Evolutionary conservation across 1,140 invertebrate genomes (phyloP).

Genomic region (Tetramorium simillimum): DNA sequence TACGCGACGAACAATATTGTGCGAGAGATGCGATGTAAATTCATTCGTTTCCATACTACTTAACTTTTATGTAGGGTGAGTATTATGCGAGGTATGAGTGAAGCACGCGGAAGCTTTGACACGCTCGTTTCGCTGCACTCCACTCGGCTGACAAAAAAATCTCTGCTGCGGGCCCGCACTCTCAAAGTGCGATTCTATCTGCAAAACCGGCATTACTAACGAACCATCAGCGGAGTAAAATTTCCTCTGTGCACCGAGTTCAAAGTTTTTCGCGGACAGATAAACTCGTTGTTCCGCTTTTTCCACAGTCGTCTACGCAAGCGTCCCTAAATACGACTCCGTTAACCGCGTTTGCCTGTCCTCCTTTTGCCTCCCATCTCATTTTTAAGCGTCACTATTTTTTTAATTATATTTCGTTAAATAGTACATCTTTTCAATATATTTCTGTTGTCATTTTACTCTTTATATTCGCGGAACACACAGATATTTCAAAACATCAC

Average conservation of each 20-base stretch:
- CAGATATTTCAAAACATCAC: background rate
- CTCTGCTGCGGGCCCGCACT: slow-evolving; percentile 32
- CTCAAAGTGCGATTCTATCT: slow-evolving; percentile 56
- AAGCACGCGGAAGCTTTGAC: slow-evolving; percentile 39
- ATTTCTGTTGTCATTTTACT: background rate
- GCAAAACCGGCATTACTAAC: slow-evolving; percentile 55
- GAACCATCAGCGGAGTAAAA: slow-evolving; percentile 60
- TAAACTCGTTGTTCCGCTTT: slow-evolving; percentile 58
- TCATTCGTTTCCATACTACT: slow-evolving; percentile 60
- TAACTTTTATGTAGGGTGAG: slow-evolving; percentile 52
- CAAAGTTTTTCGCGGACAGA: slow-evolving; percentile 55
- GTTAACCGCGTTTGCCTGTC: background rate
- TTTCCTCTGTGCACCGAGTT: slow-evolving; percentile 54
- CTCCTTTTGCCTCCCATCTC: background rate
- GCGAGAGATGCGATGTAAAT: slow-evolving; percentile 34
- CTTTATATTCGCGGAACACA: background rate
- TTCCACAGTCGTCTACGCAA: slow-evolving; percentile 24
- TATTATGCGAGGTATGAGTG: slow-evolving; percentile 40
- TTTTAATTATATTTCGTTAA: background rate
- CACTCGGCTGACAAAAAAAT: slow-evolving; percentile 27
- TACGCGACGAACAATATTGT: slow-evolving; percentile 2
- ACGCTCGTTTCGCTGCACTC: slow-evolving; percentile 45
- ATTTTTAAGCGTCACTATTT: background rate
- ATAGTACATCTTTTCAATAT: background rate
- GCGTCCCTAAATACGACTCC: slow-evolving; percentile 55